phyloP scores from a whole-genome alignment of 1,140 invertebrate species.

The Drosophila pseudoananassae region DNA sequence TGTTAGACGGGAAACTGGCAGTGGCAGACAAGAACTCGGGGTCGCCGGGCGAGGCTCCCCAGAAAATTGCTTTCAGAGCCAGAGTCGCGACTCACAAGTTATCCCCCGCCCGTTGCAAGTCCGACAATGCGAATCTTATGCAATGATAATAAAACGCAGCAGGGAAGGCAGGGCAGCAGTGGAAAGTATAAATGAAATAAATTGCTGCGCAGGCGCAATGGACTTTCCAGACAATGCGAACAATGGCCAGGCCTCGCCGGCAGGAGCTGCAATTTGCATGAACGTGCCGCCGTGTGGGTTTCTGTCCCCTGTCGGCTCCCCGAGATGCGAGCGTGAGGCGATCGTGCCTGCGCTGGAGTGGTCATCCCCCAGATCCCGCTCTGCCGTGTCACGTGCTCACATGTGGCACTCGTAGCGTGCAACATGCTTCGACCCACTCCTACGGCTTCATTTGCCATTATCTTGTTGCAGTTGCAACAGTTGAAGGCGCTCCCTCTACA shows the following conservation, averaged over 20 bases:
- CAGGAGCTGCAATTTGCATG: slow-evolving; percentile 67
- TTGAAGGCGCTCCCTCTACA: slow-evolving; percentile 1
- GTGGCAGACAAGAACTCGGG: slow-evolving; percentile 1
- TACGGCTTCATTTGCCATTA: slow-evolving; percentile 81
- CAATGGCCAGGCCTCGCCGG: slow-evolving; percentile 50
- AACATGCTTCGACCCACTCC: slow-evolving; percentile 52
- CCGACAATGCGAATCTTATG: slow-evolving; percentile 66
- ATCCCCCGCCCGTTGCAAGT: not conserved
- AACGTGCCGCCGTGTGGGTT: slow-evolving; percentile 56
- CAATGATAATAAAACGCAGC: slow-evolving; percentile 61
- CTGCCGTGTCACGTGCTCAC: slow-evolving; percentile 35
- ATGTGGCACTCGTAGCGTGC: slow-evolving; percentile 10
- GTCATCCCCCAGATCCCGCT: not conserved
- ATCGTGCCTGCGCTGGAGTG: slow-evolving; percentile 23
- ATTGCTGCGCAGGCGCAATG: slow-evolving; percentile 70
- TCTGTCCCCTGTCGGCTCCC: slow-evolving; percentile 3
- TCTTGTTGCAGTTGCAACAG: slow-evolving; percentile 41
- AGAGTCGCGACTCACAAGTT: not conserved
- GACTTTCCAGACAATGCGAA: slow-evolving; percentile 38
- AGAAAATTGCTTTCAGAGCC: slow-evolving; percentile 53
- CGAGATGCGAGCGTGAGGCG: slow-evolving; percentile 4
- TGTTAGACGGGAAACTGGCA: slow-evolving; percentile 58
- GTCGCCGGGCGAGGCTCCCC: slow-evolving; percentile 29
- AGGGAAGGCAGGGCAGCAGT: not conserved
- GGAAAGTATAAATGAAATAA: slow-evolving; percentile 74